Conservation (phyloP, 1,140 invertebrate genomes). For the Augochlora pura region DNA sequence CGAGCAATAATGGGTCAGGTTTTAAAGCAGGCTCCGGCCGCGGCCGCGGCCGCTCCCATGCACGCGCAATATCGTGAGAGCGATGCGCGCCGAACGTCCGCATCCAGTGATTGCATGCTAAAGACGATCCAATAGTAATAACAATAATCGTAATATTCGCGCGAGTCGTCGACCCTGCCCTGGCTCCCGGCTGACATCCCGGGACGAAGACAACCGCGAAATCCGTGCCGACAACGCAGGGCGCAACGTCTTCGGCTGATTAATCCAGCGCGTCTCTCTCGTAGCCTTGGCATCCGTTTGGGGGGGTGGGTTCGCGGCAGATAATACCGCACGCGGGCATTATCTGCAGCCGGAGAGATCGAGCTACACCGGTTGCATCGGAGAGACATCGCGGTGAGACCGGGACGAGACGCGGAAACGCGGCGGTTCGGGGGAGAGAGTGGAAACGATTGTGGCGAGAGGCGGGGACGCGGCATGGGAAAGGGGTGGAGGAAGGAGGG, state of each 20-base stretch:
- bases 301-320: constrained; percentile 36
- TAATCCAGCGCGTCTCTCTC: constrained; percentile 43
- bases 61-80: too few species aligned
- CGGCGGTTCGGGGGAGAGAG: not conserved
- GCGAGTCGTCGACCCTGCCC: not conserved
- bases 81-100: too few species aligned
- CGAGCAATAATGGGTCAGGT: too few species aligned
- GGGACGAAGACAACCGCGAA: constrained; percentile 11
- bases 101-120: too few species aligned
- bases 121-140: not conserved
- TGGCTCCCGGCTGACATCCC: not conserved
- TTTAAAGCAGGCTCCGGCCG: too few species aligned
- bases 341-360: constrained; percentile 38
- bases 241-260: constrained; percentile 48
- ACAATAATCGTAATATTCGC: not conserved
- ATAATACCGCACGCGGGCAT: constrained; percentile 57
- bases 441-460: constrained; percentile 15
- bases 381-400: constrained; percentile 27
- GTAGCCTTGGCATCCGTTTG: constrained; percentile 38
- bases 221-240: constrained; percentile 10
- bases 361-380: constrained; percentile 44
- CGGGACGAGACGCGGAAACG: constrained; percentile 41
- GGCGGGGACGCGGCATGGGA: not conserved
- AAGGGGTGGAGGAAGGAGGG: not conserved
- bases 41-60: too few species aligned